Evolutionary conservation across 2,113 vertebrate genomes (phyloP), one percentile per base, ranked within the genome.

Genomic region (Sinosuthora webbiana): DNA sequence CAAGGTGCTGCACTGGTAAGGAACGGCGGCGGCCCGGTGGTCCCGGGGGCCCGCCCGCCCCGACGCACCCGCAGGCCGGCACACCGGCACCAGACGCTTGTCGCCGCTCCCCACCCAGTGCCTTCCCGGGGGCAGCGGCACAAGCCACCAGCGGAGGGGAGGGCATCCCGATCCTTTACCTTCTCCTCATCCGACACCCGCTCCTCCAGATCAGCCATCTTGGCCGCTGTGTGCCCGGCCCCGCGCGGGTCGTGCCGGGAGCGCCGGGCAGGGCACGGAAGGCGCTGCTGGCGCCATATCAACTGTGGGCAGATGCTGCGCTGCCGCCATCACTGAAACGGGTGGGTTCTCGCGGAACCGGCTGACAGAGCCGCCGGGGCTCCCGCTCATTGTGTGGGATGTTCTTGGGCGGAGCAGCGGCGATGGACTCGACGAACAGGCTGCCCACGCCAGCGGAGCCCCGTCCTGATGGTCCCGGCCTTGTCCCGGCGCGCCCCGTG

Each of bases 141-240:
- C 45, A 9, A 1, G 0, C 56, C 67, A 30, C 0, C 6, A 10
- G 10, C 33, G 3, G 15, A 15, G 24, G 12, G 2, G 3, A 2
- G 3, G 13, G n/a, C 53, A 19, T 75, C 96, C 96, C 92, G 5
- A 13, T 37, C 77, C 45, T 68, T 75, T 99, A 99, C 99, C 99
- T 99, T 99, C 96, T 99, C 99, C 74, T 99, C 98, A 76, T 99
- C 98, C 95, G 98, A 98, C 95, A 99, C 98, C 96, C 98, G 98
- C 76, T 99, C 99, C 55, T 99, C 99, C 84, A 98, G 97, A 95
- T 99, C 98, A 92, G 99, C 99, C 99, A 99, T 99, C 97, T 99
- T 98, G 98, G 96, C 98, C 94, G 98, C 98, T 97, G 96, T 97
- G 97, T 97, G 97, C 76, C 80, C 86, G 80, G 60, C 91, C 60